Conservation (phyloP, 2,113 vertebrate genomes). For the Chaetura pelagica region DNA sequence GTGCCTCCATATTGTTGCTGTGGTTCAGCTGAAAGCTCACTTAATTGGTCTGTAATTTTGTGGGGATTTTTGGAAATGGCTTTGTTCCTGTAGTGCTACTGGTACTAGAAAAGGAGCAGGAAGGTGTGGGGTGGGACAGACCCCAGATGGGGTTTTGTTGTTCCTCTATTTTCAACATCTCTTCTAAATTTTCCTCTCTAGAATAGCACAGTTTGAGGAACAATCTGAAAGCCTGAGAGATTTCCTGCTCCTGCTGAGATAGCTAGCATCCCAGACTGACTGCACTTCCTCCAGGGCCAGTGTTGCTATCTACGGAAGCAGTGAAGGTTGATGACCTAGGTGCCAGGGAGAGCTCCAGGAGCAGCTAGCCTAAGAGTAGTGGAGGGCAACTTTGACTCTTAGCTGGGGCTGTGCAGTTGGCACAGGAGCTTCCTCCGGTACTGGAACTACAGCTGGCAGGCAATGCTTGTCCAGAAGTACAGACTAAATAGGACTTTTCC, state of each 20-base stretch:
- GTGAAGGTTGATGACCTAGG: not conserved
- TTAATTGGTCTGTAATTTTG: not conserved
- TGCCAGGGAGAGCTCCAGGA: not conserved
- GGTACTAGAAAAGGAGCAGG: not conserved
- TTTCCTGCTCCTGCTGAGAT: not conserved
- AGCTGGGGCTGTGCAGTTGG: fast-evolving
- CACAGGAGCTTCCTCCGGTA: not conserved
- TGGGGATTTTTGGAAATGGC: fast-evolving
- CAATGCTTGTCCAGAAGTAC: not conserved
- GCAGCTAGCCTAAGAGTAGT: not conserved
- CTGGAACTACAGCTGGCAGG: not conserved
- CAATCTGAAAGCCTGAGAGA: not conserved
- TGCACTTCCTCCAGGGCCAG: not conserved
- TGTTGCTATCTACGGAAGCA: not conserved
- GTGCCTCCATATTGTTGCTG: not conserved
- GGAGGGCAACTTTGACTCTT: fast-evolving
- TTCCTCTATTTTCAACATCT: not conserved
- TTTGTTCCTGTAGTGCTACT: not conserved
- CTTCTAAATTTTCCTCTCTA: not conserved
- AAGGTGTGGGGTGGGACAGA: not conserved
- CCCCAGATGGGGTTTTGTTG: not conserved
- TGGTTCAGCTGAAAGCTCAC: not conserved
- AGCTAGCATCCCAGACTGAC: not conserved
- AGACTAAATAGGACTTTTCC: not conserved
- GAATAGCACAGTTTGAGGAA: not conserved